Evolutionary conservation across 1,140 invertebrate genomes (phyloP), one percentile per base, ranked within the genome.

Genomic region (Dufourea novaeangliae): DNA sequence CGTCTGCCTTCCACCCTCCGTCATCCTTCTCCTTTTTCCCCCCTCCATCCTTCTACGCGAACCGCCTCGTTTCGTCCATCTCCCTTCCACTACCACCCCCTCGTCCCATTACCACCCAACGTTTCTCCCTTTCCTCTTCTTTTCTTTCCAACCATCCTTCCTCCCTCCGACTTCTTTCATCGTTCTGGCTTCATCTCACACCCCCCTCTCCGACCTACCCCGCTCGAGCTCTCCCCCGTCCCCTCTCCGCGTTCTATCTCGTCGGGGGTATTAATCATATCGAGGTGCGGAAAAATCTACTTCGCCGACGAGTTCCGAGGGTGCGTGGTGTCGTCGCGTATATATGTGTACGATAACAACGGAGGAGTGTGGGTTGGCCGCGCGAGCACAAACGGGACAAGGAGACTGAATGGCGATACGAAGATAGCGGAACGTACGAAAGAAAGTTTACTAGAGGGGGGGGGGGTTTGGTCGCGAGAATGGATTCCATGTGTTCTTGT

Each of bases 231-330:
- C 32, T n/a, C 37, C 70, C 68, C 63, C 50, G 22, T 44, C 32
- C 34, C 10, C 22, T 20, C 29, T 5, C 7, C 7, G n/a, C 32
- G 46, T 39, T 50, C 78, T 78, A 77, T 69, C 75, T 68, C 71
- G 64, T 78, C 64, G 20, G 52, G 85, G 83, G 85, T 91, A 92
- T 92, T 92, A 91, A 92, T 91, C 90, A 92, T 91, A 91, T 86
- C 84, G 88, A 89, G 86, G 82, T 87, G 82, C 86, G 83, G 85
- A 90, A 89, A 92, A 92, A 92, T 92, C 84, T 88, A 89, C 90
- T 87, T 86, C 77, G 32, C 70, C 68, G 64, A 84, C 77, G 69
- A n/a, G n/a, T 78, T 84, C 74, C 74, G 68, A 74, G 63, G 79
- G 61, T 79, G 70, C 71, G 70, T 59, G 25, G 67, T 76, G 29